A percentile compares a stretch with the other conserved stretches of the same genome.
Conservation (phyloP, 2,888 invertebrate genomes). For the Micoletzkya japonica region DNA sequence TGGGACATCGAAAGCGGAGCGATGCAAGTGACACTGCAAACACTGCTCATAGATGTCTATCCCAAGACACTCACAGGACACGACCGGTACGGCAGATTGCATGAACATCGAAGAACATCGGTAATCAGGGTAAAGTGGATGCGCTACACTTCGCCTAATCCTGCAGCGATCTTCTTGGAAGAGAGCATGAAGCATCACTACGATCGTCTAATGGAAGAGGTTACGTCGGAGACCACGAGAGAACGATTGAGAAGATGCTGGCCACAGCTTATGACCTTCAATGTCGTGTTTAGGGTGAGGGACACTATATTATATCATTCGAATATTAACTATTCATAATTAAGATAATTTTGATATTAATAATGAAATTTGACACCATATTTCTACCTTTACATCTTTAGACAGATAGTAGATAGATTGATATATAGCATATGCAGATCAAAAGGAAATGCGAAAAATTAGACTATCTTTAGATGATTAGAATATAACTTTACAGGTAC, state of each 20-base stretch:
- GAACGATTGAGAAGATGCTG: slow-evolving; percentile 51
- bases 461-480: too few species aligned
- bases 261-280: slow-evolving; percentile 55
- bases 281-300: slow-evolving; percentile 53
- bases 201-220: slow-evolving; percentile 11
- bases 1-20: slow-evolving; percentile 79
- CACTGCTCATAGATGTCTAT: slow-evolving; percentile 74
- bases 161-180: slow-evolving; percentile 45
- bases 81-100: background rate
- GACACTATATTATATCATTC: too few species aligned
- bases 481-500: slow-evolving; percentile 1
- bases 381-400: too few species aligned
- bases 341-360: too few species aligned
- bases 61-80: slow-evolving; percentile 79
- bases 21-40: slow-evolving; percentile 80
- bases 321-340: too few species aligned
- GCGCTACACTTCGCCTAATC: slow-evolving; percentile 49
- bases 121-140: slow-evolving; percentile 48
- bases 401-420: too few species aligned
- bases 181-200: slow-evolving; percentile 33
- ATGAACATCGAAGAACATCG: background rate
- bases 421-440: too few species aligned
- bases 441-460: too few species aligned
- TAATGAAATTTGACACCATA: too few species aligned
- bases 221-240: slow-evolving; percentile 56